Evolutionary conservation across 2,797 vertebrate species (phyloP).

Genomic region (Mastacembelus armatus): DNA sequence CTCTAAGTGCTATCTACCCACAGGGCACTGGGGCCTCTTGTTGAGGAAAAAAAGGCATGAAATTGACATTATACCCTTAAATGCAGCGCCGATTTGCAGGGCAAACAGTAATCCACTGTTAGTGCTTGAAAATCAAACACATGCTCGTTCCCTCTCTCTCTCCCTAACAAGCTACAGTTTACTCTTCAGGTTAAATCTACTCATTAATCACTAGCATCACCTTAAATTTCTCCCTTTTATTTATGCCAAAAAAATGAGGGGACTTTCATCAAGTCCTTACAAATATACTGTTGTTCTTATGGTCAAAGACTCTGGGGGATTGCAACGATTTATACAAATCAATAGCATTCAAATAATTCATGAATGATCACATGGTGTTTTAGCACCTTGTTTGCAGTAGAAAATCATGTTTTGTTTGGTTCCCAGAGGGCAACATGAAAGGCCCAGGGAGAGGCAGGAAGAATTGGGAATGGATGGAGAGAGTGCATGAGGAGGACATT

Average conservation of each 20-base stretch:
- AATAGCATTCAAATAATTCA: conserved; percentile 85
- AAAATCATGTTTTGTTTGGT: conserved; percentile 78
- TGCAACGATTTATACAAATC: conserved; percentile 85
- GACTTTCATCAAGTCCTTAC: conserved; percentile 41
- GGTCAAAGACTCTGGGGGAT: conserved; percentile 76
- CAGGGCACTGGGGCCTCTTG: conserved; percentile 70
- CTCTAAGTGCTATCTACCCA: conserved; percentile 77
- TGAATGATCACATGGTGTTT: conserved; percentile 85
- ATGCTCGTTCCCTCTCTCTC: conserved; percentile 17
- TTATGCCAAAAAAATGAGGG: neutral
- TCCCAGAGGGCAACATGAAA: conserved; percentile 82
- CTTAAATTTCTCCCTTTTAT: conserved; percentile 35
- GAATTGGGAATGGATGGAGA: conserved; percentile 65
- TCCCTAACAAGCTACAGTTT: conserved; percentile 47
- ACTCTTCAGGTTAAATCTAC: conserved; percentile 39
- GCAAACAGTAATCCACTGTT: conserved; percentile 78
- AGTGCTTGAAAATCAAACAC: conserved; percentile 72
- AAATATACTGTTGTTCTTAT: conserved; percentile 71
- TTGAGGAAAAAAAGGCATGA: conserved; percentile 71
- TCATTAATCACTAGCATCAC: conserved; percentile 52
- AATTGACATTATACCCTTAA: conserved; percentile 83
- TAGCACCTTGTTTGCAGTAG: conserved; percentile 80
- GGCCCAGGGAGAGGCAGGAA: conserved; percentile 65
- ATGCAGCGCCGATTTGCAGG: conserved; percentile 70
- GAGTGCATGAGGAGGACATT: conserved; percentile 77